These are phyloP conservation scores for Pseudomyrmex dendroicus DNA, from an alignment of 1,140 invertebrate genomes.

Conservation along the genomic window DNA sequence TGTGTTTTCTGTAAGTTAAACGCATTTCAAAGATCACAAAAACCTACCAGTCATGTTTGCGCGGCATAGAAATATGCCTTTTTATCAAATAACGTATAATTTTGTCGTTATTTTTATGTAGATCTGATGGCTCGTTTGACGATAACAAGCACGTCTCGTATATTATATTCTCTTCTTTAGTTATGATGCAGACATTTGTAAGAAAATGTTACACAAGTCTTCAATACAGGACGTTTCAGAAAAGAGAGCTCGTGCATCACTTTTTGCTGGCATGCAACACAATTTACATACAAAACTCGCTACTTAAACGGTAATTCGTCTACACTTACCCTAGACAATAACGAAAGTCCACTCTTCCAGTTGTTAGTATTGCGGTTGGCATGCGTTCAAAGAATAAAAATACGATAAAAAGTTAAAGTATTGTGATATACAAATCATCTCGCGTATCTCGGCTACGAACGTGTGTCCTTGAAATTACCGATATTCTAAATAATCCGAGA, in stretches of 20 bases:
- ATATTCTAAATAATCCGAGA: not conserved
- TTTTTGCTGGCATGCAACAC: conserved; percentile 24
- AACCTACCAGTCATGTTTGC: conserved; percentile 43
- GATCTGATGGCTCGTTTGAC: conserved; percentile 1
- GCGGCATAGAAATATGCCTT: conserved; percentile 1
- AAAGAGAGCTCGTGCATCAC: not conserved
- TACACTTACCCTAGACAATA: conserved; percentile 83
- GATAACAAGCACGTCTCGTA: not conserved
- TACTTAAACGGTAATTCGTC: conserved; percentile 47
- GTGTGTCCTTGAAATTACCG: conserved; percentile 56
- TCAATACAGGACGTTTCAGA: not conserved
- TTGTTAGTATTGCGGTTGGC: conserved; percentile 81
- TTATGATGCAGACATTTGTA: not conserved
- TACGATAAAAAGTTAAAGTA: conserved; percentile 73
- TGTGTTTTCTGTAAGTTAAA: conserved; percentile 6
- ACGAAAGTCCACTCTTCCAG: conserved; percentile 83
- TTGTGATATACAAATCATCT: conserved; percentile 32
- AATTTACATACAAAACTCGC: conserved; percentile 18
- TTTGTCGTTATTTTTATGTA: not conserved
- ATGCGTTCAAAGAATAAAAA: conserved; percentile 80
- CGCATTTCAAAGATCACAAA: conserved; percentile 28
- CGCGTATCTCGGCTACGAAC: conserved; percentile 6
- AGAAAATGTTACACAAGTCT: not conserved
- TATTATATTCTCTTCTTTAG: too few relatives aligned
- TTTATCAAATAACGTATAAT: conserved; percentile 52